These are phyloP conservation scores for Brachyopa scutellaris DNA, from an alignment of 2,888 invertebrate genomes.

Conservation along the genomic window DNA sequence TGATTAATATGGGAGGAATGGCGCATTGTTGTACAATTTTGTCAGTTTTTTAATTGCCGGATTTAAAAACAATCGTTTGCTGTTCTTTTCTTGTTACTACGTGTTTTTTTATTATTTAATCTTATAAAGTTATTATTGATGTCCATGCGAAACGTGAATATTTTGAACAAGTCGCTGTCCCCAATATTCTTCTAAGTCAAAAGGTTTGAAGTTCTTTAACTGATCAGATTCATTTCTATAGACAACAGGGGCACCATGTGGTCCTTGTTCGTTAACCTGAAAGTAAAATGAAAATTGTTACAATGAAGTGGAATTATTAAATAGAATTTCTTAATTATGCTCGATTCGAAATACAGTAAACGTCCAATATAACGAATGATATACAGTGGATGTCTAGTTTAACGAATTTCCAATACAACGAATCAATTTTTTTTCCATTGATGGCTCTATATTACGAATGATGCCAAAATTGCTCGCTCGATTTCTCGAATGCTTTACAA, in stretches of 20 bases:
- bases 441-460: too few species aligned
- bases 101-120: slow-evolving; percentile 22
- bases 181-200: slow-evolving; percentile 90
- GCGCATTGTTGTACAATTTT: slow-evolving; percentile 24
- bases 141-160: slow-evolving; percentile 81
- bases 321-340: too few species aligned
- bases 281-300: slow-evolving; percentile 8
- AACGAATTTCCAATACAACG: too few species aligned
- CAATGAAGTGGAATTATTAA: too few species aligned
- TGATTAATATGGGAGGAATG: slow-evolving; percentile 12
- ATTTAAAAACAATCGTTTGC: slow-evolving; percentile 24
- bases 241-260: slow-evolving; percentile 76
- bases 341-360: too few species aligned
- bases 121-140: slow-evolving; percentile 74
- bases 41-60: slow-evolving; percentile 33
- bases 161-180: slow-evolving; percentile 87
- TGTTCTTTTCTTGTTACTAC: slow-evolving; percentile 42
- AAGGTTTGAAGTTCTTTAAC: slow-evolving; percentile 89
- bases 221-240: slow-evolving; percentile 81
- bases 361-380: too few species aligned
- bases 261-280: slow-evolving; percentile 84
- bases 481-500: too few species aligned
- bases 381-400: too few species aligned
- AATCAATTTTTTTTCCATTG: too few species aligned
- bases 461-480: too few species aligned